Evolutionary conservation across 2,113 vertebrate genomes (phyloP).

Genomic region (Galbula dea): DNA sequence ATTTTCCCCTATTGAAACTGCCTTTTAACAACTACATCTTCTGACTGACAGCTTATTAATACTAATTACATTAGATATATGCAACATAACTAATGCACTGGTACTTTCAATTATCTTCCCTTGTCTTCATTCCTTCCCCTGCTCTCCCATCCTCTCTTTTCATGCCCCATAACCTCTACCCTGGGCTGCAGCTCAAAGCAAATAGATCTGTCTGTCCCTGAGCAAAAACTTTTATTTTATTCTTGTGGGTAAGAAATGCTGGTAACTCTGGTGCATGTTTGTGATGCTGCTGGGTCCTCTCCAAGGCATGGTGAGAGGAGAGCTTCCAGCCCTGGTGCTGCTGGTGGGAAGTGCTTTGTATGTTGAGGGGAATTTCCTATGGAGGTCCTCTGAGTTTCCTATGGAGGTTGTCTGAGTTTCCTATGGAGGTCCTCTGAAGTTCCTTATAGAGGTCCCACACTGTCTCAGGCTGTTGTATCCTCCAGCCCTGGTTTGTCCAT

Average conservation of each 20-base stretch:
- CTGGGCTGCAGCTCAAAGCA: background rate
- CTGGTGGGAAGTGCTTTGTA: background rate
- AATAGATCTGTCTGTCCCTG: background rate
- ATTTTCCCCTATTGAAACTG: slow-evolving; percentile 26
- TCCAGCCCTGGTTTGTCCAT: background rate
- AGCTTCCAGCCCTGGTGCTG: background rate
- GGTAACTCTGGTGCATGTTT: background rate
- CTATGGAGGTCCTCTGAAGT: background rate
- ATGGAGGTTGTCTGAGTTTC: background rate
- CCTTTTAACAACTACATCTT: slow-evolving; percentile 64
- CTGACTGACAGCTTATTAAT: slow-evolving; percentile 70
- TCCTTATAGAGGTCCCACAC: background rate
- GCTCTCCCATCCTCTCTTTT: slow-evolving; percentile 20
- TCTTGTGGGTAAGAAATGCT: accelerated
- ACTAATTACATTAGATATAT: slow-evolving; percentile 61
- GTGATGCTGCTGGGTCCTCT: background rate
- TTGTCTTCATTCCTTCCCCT: slow-evolving; percentile 41
- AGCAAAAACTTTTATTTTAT: background rate
- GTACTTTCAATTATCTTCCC: slow-evolving; percentile 59
- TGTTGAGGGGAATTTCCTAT: background rate
- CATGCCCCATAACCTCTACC: background rate
- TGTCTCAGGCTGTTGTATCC: background rate
- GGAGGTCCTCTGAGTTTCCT: background rate
- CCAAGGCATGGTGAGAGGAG: accelerated
- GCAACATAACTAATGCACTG: slow-evolving; percentile 53